Percentiles rank a stretch among this genome's conserved stretches.
Conservation (phyloP, 2,888 invertebrate genomes). For the Trichogramma dendrolimi region DNA sequence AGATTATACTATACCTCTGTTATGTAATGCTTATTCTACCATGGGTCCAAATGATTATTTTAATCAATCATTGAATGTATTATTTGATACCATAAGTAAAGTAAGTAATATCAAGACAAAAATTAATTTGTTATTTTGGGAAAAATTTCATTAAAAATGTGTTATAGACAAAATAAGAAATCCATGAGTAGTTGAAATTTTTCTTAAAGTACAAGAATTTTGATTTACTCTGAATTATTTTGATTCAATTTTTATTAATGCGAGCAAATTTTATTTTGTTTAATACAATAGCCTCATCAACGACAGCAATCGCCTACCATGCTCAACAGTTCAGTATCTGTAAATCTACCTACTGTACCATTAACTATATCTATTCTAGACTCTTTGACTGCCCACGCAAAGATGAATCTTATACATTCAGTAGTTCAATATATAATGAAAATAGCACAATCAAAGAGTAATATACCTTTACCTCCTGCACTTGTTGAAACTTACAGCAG, state of each 20-base stretch:
- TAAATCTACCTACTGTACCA: constrained; percentile 73
- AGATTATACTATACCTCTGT: constrained; percentile 84
- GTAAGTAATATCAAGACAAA: constrained; percentile 25
- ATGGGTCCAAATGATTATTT: constrained; percentile 78
- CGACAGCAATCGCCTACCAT: constrained; percentile 51
- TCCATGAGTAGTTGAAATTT: no score
- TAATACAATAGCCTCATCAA: constrained; percentile 47
- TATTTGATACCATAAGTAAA: constrained; percentile 81
- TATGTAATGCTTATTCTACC: constrained; percentile 94
- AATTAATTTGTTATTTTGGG: background rate
- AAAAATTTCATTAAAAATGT: background rate
- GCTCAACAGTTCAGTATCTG: constrained; percentile 54
- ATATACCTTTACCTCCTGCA: constrained; percentile 82
- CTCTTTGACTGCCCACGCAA: constrained; percentile 90
- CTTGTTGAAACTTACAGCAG: constrained; percentile 93
- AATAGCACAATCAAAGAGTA: constrained; percentile 80
- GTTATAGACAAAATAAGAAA: no score
- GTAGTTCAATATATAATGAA: constrained; percentile 88
- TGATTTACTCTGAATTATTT: background rate
- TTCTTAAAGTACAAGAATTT: no score
- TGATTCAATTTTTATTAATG: background rate
- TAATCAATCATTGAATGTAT: constrained; percentile 84
- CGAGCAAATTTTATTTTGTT: background rate
- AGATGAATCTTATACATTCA: constrained; percentile 83
- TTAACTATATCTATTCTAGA: constrained; percentile 89